Conservation (phyloP, 2,113 vertebrate species). For the Struthio camelus region DNA sequence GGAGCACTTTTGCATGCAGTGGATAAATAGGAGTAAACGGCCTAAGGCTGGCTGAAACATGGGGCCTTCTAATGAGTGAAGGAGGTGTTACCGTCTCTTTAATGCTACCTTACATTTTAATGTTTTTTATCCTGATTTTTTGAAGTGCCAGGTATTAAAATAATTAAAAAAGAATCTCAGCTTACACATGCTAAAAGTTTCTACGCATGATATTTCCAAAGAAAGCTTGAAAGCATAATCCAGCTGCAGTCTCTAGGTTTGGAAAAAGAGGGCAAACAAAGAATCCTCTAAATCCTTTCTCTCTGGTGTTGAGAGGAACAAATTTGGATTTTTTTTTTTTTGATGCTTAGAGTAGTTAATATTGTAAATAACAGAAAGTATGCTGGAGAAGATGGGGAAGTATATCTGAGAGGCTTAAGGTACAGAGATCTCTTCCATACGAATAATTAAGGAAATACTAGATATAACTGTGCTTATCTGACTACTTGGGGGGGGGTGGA, state of each 20-base stretch:
- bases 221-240: neutral
- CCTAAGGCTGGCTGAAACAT: neutral
- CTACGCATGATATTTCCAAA: neutral
- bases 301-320: neutral
- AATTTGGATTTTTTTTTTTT: neutral
- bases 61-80: neutral
- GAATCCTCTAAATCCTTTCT: neutral
- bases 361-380: neutral
- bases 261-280: neutral
- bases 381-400: neutral
- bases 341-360: neutral
- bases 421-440: neutral
- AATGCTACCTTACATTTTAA: fast-evolving
- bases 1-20: neutral
- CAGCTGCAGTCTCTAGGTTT: neutral
- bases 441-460: neutral
- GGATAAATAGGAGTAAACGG: neutral
- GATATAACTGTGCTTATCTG: neutral
- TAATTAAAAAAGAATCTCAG: neutral
- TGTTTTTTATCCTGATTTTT: fast-evolving
- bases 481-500: neutral
- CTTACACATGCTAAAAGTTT: neutral
- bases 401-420: neutral
- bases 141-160: neutral
- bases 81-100: neutral